Evolutionary conservation across 2,888 invertebrate species (phyloP), one percentile per base, ranked within the genome.

Genomic region (Agrotis segetum): DNA sequence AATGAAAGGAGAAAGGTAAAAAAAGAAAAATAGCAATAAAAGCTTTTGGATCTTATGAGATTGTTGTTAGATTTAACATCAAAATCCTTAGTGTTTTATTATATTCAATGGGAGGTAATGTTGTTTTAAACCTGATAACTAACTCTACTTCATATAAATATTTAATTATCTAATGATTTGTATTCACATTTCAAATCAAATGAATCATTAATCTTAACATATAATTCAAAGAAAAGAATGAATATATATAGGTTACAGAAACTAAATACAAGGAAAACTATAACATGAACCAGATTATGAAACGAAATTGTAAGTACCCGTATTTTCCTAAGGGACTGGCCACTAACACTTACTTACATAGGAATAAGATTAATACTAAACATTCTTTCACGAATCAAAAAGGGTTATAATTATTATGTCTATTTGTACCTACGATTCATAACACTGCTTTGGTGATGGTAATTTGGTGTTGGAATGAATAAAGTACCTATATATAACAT

Each of bases 371-470:
- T 13, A 6, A 40, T 9, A 58, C 50, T 50, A 24, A 72, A 24
- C 1, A 47, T 14, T 11, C 11, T 13, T n/a, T 19, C 49, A 66
- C 50, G 66, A 53, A 73, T 17, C 13, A 40, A 53, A 16, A 47
- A 16, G 14, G 17, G 17, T 14, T 66, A 11, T 40, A 40, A 11
- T n/a, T n/a, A n/a, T n/a, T 40, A 40, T 68, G 4, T 74, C 1
- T 74, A 9, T 50, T 21, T 63, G 3, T 65, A 19, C 34, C 16
- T 5, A 13, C 9, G 19, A 66, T 16, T 53, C 52, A 66, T 71
- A 76, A 59, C 49, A 21, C n/a, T 56, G 74, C 62, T 55, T 63
- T 44, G 77, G 78, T 60, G 56, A 19, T 46, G 68, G 77, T 62
- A 19, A 58, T 56, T 60, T 70, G 63, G 78, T 78, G 65, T 21